These are phyloP conservation scores for Drepana arcuata DNA, from an alignment of 1,140 invertebrate species.

Conservation along the genomic window DNA sequence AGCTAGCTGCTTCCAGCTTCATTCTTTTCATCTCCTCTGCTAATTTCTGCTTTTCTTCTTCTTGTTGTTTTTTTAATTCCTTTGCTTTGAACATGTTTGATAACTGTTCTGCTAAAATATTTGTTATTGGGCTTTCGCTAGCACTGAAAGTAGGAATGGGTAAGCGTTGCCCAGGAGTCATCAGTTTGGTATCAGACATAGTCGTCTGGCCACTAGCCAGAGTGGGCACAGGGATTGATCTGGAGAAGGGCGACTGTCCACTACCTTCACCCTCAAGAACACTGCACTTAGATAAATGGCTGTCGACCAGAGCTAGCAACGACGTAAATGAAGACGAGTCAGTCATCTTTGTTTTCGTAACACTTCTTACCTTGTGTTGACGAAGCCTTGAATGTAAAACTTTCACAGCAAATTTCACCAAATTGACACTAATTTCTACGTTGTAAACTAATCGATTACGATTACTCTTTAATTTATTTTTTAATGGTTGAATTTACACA, in stretches of 20 bases:
- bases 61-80: conserved; percentile 29
- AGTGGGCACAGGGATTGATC: conserved; percentile 2
- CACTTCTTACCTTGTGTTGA: too few relatives aligned
- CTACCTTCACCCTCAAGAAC: conserved; percentile 11
- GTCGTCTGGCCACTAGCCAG: conserved; percentile 1
- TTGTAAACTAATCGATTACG: too few relatives aligned
- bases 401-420: too few relatives aligned
- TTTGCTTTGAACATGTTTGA: conserved; percentile 48
- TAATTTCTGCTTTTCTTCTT: conserved; percentile 27
- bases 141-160: conserved; percentile 24
- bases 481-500: too few relatives aligned
- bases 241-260: too few relatives aligned
- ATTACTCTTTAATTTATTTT: too few relatives aligned
- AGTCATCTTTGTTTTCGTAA: too few relatives aligned
- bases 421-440: too few relatives aligned
- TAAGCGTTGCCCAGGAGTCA: conserved; percentile 13
- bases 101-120: conserved; percentile 39
- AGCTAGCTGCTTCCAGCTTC: conserved; percentile 14
- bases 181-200: conserved; percentile 23
- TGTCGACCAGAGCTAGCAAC: conserved; percentile 43
- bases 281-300: conserved; percentile 41
- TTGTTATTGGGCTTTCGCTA: conserved; percentile 33
- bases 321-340: conserved; percentile 36
- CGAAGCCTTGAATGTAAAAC: too few relatives aligned
- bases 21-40: conserved; percentile 26